Base-by-base conservation (phyloP, 2,888 invertebrate species). In the Ochropacha duplaris region DNA sequence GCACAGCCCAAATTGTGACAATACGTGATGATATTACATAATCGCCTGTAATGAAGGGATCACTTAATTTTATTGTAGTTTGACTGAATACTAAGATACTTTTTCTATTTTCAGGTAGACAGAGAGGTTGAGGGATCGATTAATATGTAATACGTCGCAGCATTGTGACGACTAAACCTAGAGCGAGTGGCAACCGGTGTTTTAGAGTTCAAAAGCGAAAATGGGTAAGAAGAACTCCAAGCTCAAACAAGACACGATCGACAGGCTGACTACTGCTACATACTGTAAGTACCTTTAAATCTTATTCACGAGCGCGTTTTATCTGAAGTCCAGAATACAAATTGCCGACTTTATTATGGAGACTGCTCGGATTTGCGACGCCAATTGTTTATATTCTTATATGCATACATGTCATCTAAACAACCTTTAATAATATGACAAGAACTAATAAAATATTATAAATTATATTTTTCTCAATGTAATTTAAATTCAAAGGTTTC, bases 151-250 rank as follows among this genome's bases (percentile, higher is more conserved):
- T 62, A 80, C 76, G 81, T 78, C 78, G 74, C 80, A 67, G 59
- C 54, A 44, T 49, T 57, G 81, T 79, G 82, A 78, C 79, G 60
- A 64, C 51, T 54, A 62, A 50, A 71, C 64, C 65, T 69, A 69
- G 78, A 74, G 74, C 65, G 69, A 71, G 76, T 78, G 71, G 56
- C 60, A 63, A 61, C 59, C 59, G 62, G 66, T 64, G 61, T 60
- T 58, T 60, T 56, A 69, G 52, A 59, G 57, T 60, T 67, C 52
- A 61, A 49, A 60, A 77, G 73, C 72, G 72, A 94, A 93, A 78
- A 98, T 98, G 98, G 98, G 98, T 82, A 98, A 98, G 95, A 97
- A 97, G 93, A 98, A 98, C 86, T 98, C 98, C 59, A 98, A 98
- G 94, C 95, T 98, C 90, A 98, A 98, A 95, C 97, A 97, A 89